Percentiles rank a stretch among this genome's conserved stretches.
phyloP scores from a whole-genome alignment of 2,113 vertebrate genomes.

The Poicephalus gulielmi region DNA sequence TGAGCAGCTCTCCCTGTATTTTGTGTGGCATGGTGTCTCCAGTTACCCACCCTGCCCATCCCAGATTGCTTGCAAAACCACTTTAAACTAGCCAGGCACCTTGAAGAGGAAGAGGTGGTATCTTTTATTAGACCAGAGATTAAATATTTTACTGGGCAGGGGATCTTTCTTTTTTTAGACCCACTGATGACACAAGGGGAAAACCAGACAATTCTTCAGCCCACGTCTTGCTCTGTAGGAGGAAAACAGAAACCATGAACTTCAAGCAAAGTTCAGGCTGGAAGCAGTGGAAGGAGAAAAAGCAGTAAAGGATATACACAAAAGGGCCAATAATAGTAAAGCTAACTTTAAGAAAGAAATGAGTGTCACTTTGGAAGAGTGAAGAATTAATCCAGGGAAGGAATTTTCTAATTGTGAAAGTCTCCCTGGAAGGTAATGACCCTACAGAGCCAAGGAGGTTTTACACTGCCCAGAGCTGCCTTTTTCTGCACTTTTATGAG shows the following conservation, averaged over 20 bases:
- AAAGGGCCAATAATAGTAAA: neutral
- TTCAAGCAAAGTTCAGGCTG: neutral
- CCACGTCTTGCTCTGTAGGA: neutral
- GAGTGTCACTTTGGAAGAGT: neutral
- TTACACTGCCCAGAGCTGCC: neutral
- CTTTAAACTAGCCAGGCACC: neutral
- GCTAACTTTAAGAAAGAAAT: neutral
- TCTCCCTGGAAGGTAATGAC: neutral
- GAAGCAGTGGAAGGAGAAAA: neutral
- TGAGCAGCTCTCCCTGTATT: neutral
- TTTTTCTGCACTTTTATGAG: neutral
- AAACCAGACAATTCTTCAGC: neutral
- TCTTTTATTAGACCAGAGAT: neutral
- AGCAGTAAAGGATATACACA: neutral
- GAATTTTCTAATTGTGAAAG: neutral
- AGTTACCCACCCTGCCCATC: neutral
- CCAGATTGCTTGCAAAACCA: neutral
- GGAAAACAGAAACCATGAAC: neutral
- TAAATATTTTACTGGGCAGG: neutral
- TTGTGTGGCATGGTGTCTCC: neutral
- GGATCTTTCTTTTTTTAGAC: constrained; percentile 26
- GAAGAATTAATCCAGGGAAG: neutral
- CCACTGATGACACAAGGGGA: neutral
- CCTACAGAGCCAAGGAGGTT: neutral
- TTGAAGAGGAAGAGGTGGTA: neutral